A percentile compares a stretch with the other conserved stretches of the same genome.
Conservation (phyloP, 2,797 vertebrate genomes). For the Emys orbicularis region DNA sequence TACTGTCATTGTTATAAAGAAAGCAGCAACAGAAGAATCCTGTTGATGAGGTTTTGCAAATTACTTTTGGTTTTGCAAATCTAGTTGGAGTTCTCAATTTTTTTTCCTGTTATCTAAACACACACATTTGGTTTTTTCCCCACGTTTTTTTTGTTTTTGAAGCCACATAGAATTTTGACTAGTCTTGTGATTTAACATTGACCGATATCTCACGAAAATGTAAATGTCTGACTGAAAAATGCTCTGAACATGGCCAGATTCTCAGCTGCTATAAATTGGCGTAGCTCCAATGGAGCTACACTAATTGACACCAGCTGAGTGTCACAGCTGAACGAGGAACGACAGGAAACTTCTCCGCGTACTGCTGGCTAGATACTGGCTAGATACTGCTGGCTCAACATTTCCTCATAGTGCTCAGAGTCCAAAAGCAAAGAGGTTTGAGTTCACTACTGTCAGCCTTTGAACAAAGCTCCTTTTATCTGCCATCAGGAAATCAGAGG, state of each 20-base stretch:
- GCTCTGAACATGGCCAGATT: background rate
- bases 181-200: background rate
- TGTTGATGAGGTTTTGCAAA: background rate
- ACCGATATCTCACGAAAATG: background rate
- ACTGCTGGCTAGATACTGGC: rapidly evolving
- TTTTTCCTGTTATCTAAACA: background rate
- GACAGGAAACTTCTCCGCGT: background rate
- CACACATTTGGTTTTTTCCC: background rate
- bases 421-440: slow-evolving; percentile 34
- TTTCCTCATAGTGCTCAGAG: background rate
- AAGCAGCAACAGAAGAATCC: background rate
- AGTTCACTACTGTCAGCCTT: background rate
- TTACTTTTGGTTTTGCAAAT: background rate
- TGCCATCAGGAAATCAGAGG: slow-evolving; percentile 12
- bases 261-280: background rate
- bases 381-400: background rate
- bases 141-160: background rate
- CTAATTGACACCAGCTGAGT: background rate
- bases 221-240: background rate
- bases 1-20: background rate
- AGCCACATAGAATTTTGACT: background rate
- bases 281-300: background rate
- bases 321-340: background rate
- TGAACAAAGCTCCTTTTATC: slow-evolving; percentile 22
- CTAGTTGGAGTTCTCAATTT: background rate